phyloP scores from a whole-genome alignment of 2,797 vertebrate genomes.

The Zalophus californianus region DNA sequence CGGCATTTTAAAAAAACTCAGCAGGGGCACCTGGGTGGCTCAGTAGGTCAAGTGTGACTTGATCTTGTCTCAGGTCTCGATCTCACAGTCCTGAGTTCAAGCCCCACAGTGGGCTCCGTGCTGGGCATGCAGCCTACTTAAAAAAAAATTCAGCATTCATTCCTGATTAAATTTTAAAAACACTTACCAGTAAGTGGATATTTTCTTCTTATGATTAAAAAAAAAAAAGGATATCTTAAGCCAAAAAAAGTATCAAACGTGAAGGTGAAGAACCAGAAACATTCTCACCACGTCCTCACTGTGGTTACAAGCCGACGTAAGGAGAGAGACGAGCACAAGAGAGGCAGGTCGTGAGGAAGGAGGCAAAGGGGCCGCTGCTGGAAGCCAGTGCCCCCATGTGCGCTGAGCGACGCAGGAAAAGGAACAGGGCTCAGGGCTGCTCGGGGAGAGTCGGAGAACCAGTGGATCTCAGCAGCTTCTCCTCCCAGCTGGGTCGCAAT shows the following conservation, averaged over 20 bases:
- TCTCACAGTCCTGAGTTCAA: not conserved
- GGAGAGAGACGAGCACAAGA: not conserved
- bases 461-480: not conserved
- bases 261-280: not conserved
- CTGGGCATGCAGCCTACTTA: not conserved
- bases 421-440: not conserved
- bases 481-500: not conserved
- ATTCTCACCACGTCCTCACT: not conserved
- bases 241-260: not conserved
- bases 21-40: not conserved
- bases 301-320: not conserved
- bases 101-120: not conserved
- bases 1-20: not conserved
- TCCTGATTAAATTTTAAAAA: not conserved
- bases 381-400: not conserved
- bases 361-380: not conserved
- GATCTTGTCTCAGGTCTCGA: too few species aligned
- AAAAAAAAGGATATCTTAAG: not conserved
- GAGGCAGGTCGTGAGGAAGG: not conserved
- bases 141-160: not conserved
- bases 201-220: conserved; percentile 15
- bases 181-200: not conserved
- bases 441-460: not conserved
- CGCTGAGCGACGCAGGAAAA: not conserved
- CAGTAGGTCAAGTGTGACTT: not conserved